Base-by-base conservation (phyloP, 2,888 invertebrate genomes). In the Drosophila falleni region DNA sequence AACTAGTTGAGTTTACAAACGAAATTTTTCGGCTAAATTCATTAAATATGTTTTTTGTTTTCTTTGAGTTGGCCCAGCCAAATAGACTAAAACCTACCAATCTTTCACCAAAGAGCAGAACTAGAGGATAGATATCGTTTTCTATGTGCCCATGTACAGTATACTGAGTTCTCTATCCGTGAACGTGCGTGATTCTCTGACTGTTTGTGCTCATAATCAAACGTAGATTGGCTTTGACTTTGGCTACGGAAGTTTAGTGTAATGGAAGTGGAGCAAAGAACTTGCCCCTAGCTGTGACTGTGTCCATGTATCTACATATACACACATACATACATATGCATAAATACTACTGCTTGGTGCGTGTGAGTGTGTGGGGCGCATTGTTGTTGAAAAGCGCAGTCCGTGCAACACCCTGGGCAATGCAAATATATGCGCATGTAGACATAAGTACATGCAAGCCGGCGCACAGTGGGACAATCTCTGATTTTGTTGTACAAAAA, bases 371-470 rank as follows among this genome's bases (percentile, higher is more conserved):
- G 46, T 63, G 59, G 59, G 59, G 59, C 63, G 63, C 51, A 64
- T 53, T 74, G 75, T 60, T 74, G 75, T 44, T 74, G 69, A 84
- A 83, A 80, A 81, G 80, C 81, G 81, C 80, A 80, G 73, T 83
- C 69, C 68, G 58, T 74, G 81, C 50, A 44, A 79, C 69, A 75
- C 79, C 80, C 76, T 37, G 50, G 80, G 69, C 73, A 69, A 78
- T 85, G 82, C 82, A 81, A 85, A 85, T 81, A 85, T 82, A 79
- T 85, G 86, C 86, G 70, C 82, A 70, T 71, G 75, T 66, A 66
- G 68, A 73, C 73, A 78, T 74, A 78, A 76, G 74, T 64, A 78
- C 65, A 84, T 73, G 68, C 73, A 68, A 63, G 56, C 63, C 53
- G 69, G 31, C 19, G 19, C 19, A 19, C 19, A 19, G 19, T 19